phyloP scores from a whole-genome alignment of 2,888 invertebrate species.

The Ophonus ardosiacus region DNA sequence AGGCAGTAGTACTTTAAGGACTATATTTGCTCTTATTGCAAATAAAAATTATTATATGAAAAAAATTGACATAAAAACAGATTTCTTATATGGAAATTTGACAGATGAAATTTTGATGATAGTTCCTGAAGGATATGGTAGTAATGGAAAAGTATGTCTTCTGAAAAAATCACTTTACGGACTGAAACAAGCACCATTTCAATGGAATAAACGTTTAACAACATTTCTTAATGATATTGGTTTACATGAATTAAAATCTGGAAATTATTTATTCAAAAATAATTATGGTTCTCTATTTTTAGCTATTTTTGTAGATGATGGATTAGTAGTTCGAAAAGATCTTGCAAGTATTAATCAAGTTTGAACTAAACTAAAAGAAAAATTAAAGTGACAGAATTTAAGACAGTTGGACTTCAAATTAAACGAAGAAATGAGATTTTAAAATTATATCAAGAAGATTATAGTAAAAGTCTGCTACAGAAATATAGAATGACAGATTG shows the following conservation, averaged over 20 bases:
- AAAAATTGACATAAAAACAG: slow-evolving; percentile 40
- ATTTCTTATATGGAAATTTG: slow-evolving; percentile 51
- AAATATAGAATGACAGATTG: neutral
- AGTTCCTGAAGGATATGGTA: slow-evolving; percentile 52
- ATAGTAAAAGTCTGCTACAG: neutral
- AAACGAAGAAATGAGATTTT: neutral
- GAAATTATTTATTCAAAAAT: slow-evolving; percentile 1
- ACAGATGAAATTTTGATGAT: slow-evolving; percentile 53
- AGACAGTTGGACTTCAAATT: neutral
- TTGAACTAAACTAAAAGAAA: neutral
- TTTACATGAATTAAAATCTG: neutral
- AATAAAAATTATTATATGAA: neutral
- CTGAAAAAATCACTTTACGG: too few species aligned
- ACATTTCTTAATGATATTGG: neutral
- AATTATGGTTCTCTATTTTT: neutral
- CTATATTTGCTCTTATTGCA: slow-evolving; percentile 52
- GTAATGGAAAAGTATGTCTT: neutral
- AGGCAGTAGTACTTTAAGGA: slow-evolving; percentile 4
- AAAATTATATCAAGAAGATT: neutral
- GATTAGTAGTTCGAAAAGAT: neutral
- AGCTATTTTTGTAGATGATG: slow-evolving; percentile 17
- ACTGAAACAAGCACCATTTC: neutral
- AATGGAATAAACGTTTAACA: slow-evolving; percentile 2
- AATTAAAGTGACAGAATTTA: neutral
- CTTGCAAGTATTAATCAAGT: neutral